These are phyloP conservation scores for Microtus richardsoni DNA, from an alignment of 2,113 vertebrate species.

Conservation along the genomic window DNA sequence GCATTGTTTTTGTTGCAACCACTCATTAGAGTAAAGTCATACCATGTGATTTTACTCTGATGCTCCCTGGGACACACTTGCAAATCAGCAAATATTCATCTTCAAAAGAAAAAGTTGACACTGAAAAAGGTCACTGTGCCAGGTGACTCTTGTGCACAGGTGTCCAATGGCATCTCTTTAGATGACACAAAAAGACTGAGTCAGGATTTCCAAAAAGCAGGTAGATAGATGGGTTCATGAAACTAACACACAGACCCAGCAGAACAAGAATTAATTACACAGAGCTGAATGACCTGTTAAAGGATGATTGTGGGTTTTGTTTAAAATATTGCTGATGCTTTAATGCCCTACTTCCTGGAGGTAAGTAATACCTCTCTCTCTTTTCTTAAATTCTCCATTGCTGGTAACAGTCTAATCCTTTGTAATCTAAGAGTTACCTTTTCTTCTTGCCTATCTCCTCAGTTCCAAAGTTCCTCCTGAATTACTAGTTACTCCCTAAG, in stretches of 20 bases:
- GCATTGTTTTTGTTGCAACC: neutral
- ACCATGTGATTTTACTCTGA: constrained; percentile 14
- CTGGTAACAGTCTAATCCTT: constrained; percentile 27
- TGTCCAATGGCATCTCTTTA: constrained; percentile 18
- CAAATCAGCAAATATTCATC: neutral
- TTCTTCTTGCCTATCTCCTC: neutral
- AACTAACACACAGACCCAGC: constrained; percentile 26
- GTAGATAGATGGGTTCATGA: neutral
- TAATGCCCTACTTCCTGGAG: constrained; percentile 27
- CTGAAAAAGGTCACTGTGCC: neutral
- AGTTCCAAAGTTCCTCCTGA: constrained; percentile 26
- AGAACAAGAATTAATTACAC: constrained; percentile 63
- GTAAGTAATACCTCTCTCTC: neutral
- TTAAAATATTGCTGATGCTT: constrained; percentile 61
- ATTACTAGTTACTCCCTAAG: neutral
- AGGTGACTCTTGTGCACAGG: neutral
- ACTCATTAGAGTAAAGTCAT: neutral
- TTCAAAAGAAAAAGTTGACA: neutral
- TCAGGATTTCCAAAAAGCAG: constrained; percentile 50
- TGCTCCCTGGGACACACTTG: neutral
- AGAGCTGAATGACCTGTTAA: constrained; percentile 46
- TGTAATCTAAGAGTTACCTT: constrained; percentile 1
- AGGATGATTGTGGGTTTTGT: constrained; percentile 51
- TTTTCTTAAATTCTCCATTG: neutral
- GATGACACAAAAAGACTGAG: neutral